Percentiles rank a stretch among this genome's conserved stretches.
These are phyloP conservation scores for Lycodopsis pacificus DNA, from an alignment of 2,797 vertebrate genomes.

Conservation along the genomic window DNA sequence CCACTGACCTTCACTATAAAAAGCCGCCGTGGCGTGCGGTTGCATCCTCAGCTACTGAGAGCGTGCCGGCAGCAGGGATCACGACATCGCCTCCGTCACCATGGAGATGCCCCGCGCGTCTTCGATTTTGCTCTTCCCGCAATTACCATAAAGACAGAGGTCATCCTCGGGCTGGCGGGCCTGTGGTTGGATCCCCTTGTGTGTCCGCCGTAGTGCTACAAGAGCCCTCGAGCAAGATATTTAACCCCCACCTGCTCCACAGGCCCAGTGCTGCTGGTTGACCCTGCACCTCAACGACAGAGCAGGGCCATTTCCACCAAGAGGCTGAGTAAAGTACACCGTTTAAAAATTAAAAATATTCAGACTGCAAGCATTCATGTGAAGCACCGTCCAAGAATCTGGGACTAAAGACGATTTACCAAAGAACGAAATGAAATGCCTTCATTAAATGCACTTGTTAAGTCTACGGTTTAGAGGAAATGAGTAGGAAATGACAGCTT, in stretches of 20 bases:
- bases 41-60: slow-evolving; percentile 32
- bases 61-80: slow-evolving; percentile 34
- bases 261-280: slow-evolving; percentile 16
- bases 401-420: slow-evolving; percentile 16
- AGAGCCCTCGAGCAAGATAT: slow-evolving; percentile 24
- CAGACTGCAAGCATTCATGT: slow-evolving; percentile 1
- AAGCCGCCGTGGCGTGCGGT: slow-evolving; percentile 6
- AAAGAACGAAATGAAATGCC: slow-evolving; percentile 29
- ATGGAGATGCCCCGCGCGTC: slow-evolving; percentile 38
- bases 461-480: slow-evolving; percentile 31
- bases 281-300: slow-evolving; percentile 15
- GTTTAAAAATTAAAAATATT: slow-evolving; percentile 5
- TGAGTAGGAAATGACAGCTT: slow-evolving; percentile 41
- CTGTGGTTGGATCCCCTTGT: slow-evolving; percentile 13
- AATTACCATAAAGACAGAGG: slow-evolving; percentile 41
- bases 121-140: slow-evolving; percentile 39
- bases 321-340: slow-evolving; percentile 16
- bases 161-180: slow-evolving; percentile 17
- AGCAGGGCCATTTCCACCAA: slow-evolving; percentile 7
- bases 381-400: slow-evolving; percentile 8
- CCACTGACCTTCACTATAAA: slow-evolving; percentile 20
- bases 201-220: not conserved
- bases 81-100: slow-evolving; percentile 49
- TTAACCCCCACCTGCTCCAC: slow-evolving; percentile 36
- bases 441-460: slow-evolving; percentile 51